Evolutionary conservation across 2,113 vertebrate genomes (phyloP).

Genomic region (Malurus melanocephalus): DNA sequence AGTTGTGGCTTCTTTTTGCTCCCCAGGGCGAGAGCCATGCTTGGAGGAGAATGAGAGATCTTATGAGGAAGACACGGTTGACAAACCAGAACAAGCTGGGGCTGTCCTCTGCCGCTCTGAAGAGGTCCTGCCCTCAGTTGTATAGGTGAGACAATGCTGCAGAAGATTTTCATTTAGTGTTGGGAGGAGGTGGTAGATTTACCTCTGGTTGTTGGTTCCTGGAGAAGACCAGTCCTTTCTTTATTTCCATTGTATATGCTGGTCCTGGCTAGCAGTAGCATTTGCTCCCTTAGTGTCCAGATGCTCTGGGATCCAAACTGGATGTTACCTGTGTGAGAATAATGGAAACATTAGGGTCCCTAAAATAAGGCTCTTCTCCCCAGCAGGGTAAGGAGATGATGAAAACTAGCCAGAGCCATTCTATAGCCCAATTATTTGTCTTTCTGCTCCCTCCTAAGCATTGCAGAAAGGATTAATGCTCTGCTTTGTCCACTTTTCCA

Average conservation of each 20-base stretch:
- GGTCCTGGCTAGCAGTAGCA: background rate
- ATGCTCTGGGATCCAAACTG: background rate
- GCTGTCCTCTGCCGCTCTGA: slow-evolving; percentile 73
- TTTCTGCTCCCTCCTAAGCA: background rate
- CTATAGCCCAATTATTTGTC: background rate
- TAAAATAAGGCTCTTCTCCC: background rate
- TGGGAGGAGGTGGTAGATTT: background rate
- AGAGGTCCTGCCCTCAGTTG: slow-evolving; percentile 85
- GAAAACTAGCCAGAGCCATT: background rate
- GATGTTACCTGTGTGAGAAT: background rate
- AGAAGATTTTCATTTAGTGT: background rate
- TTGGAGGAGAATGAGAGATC: slow-evolving; percentile 80
- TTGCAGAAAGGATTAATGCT: background rate
- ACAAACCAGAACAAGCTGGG: slow-evolving; percentile 76
- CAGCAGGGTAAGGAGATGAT: background rate
- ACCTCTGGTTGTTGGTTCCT: background rate
- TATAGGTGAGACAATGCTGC: slow-evolving; percentile 70
- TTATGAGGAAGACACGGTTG: slow-evolving; percentile 76
- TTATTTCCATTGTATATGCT: background rate
- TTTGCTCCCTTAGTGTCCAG: background rate
- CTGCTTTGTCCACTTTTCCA: background rate
- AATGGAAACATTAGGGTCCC: background rate
- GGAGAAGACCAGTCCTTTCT: background rate
- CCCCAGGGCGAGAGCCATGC: slow-evolving; percentile 70
- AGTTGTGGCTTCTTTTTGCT: background rate